A percentile compares a stretch with the other conserved stretches of the same genome.
These are phyloP conservation scores for Dryomyza anilis DNA, from an alignment of 2,888 invertebrate species.

Conservation along the genomic window DNA sequence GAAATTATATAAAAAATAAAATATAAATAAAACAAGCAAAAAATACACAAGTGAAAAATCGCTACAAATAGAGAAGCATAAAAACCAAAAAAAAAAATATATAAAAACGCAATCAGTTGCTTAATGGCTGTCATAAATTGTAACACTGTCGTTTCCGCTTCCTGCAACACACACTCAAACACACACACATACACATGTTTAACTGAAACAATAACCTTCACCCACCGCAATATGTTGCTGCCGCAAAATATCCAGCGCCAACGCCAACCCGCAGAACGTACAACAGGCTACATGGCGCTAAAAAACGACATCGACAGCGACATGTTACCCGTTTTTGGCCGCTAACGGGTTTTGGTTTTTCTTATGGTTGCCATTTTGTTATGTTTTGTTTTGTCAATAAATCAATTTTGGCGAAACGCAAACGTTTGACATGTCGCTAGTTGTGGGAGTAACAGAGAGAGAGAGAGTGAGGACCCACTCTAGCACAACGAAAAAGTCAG, in stretches of 20 bases:
- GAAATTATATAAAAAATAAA: too few species aligned
- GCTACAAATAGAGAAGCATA: neutral
- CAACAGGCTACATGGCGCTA: neutral
- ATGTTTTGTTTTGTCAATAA: slow-evolving; percentile 50
- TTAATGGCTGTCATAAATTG: slow-evolving; percentile 22
- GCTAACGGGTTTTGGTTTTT: neutral
- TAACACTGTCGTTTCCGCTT: slow-evolving; percentile 10
- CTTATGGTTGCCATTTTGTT: neutral
- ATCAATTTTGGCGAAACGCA: slow-evolving; percentile 43
- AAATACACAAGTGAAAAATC: neutral
- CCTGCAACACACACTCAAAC: slow-evolving; percentile 46
- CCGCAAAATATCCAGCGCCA: neutral
- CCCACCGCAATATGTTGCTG: neutral
- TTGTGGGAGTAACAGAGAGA: too few species aligned
- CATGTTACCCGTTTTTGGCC: neutral
- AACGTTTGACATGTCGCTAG: neutral
- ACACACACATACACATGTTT: slow-evolving; percentile 40
- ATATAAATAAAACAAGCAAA: neutral
- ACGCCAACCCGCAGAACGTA: neutral
- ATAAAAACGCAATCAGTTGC: slow-evolving; percentile 16
- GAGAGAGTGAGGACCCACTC: too few species aligned
- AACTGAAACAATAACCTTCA: slow-evolving; percentile 42
- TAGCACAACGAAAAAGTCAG: too few species aligned
- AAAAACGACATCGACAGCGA: too few species aligned
- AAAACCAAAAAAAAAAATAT: neutral